A percentile compares a stretch with the other conserved stretches of the same genome.
These are phyloP conservation scores for Camelus dromedarius DNA, from an alignment of 2,113 vertebrate species.

Conservation along the genomic window DNA sequence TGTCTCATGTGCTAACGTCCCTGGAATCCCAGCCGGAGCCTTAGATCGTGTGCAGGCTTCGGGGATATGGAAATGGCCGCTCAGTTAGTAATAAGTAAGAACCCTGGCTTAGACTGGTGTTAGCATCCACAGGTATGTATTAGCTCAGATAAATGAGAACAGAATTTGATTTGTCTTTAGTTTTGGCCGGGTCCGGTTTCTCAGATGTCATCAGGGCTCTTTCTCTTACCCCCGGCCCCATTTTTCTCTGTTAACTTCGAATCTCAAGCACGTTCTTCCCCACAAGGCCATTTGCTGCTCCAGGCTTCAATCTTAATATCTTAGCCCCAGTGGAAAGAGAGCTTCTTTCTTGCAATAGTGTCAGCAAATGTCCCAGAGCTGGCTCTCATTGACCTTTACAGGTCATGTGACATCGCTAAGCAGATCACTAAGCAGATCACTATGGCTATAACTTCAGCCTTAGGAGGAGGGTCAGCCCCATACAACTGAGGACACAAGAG, in stretches of 20 bases:
- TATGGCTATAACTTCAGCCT: neutral
- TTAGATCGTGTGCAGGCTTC: neutral
- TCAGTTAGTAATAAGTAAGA: neutral
- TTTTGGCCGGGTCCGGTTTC: neutral
- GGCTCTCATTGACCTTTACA: neutral
- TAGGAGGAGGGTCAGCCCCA: neutral
- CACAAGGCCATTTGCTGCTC: neutral
- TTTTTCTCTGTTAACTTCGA: neutral
- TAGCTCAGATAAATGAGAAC: neutral
- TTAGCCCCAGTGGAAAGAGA: neutral
- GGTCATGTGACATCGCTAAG: neutral
- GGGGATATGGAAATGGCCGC: neutral
- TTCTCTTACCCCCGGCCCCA: neutral
- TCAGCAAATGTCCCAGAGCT: neutral
- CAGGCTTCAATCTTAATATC: neutral
- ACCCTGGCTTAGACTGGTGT: neutral
- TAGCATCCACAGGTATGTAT: neutral
- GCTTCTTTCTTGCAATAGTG: neutral
- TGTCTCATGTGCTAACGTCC: neutral
- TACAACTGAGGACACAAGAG: neutral
- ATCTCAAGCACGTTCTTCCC: neutral
- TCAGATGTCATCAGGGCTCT: neutral
- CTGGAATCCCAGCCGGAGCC: neutral
- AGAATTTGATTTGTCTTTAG: slow-evolving; percentile 25
- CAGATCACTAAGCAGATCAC: neutral